Conservation (phyloP, 2,888 invertebrate species). For the Dolichomitus sp. region DNA sequence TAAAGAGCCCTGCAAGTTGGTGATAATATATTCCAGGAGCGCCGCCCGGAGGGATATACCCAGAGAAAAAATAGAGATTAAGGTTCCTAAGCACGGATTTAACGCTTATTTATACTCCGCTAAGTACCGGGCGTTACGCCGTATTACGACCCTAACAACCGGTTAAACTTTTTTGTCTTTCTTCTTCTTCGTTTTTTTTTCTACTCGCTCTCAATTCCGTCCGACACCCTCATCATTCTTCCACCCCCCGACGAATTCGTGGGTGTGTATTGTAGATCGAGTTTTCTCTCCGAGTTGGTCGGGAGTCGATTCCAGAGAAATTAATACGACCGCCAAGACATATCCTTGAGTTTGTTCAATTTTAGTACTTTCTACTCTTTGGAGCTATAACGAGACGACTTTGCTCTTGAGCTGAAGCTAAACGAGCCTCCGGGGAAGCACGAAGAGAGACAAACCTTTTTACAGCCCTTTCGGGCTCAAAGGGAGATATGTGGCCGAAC, state of each 20-base stretch:
- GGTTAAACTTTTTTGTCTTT: conserved; percentile 72
- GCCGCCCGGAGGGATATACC: conserved; percentile 57
- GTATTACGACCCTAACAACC: conserved; percentile 82
- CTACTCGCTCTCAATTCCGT: conserved; percentile 23
- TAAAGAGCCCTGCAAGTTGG: conserved; percentile 77
- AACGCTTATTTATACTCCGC: conserved; percentile 86
- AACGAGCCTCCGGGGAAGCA: conserved; percentile 54
- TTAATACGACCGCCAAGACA: neutral
- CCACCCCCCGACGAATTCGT: neutral
- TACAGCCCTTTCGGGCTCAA: conserved; percentile 48
- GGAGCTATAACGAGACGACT: conserved; percentile 9
- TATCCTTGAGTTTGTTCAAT: neutral
- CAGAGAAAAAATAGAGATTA: conserved; percentile 83
- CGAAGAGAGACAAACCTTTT: conserved; percentile 63
- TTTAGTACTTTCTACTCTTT: neutral
- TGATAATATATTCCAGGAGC: conserved; percentile 83
- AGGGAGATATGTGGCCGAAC: conserved; percentile 13
- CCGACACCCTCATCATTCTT: conserved; percentile 29
- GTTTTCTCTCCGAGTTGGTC: neutral
- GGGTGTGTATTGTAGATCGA: neutral
- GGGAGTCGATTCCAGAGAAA: neutral
- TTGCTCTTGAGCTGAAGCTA: neutral
- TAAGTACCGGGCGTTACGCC: conserved; percentile 84
- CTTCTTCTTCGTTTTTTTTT: conserved; percentile 25
- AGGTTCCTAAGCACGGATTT: conserved; percentile 85